Percentiles rank a stretch among this genome's conserved stretches.
These are phyloP conservation scores for Amblyjoppa fuscipennis DNA, from an alignment of 2,888 invertebrate species.

Conservation along the genomic window DNA sequence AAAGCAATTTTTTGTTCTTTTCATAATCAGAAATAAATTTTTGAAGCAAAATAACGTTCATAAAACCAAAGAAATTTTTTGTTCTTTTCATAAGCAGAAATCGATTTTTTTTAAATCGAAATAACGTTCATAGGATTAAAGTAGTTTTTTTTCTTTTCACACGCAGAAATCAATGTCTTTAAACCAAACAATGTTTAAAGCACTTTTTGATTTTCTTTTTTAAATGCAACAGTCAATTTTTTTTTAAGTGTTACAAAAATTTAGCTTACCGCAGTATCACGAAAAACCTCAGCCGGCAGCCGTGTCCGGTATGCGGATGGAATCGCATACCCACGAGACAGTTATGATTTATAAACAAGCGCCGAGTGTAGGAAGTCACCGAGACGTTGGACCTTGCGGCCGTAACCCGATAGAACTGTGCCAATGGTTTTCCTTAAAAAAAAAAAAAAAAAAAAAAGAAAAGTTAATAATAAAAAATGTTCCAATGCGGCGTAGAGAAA, in stretches of 20 bases:
- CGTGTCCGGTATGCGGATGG: constrained; percentile 30
- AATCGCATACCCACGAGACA: constrained; percentile 32
- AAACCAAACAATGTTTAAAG: too few relatives aligned
- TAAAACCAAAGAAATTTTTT: too few relatives aligned
- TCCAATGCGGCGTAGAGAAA: constrained; percentile 71
- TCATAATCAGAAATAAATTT: too few relatives aligned
- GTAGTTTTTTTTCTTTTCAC: too few relatives aligned
- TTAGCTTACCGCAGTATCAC: neutral
- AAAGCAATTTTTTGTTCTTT: too few relatives aligned
- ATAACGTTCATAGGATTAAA: too few relatives aligned
- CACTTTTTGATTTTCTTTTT: neutral
- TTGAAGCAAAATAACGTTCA: too few relatives aligned
- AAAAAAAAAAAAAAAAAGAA: constrained; percentile 67
- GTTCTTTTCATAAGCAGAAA: too few relatives aligned
- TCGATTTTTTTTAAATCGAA: too few relatives aligned
- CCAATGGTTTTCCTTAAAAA: constrained; percentile 69
- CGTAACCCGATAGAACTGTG: constrained; percentile 79
- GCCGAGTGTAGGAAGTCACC: constrained; percentile 43
- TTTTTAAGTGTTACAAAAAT: neutral
- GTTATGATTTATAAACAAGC: constrained; percentile 47
- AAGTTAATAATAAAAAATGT: constrained; percentile 48
- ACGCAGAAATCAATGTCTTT: too few relatives aligned
- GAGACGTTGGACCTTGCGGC: constrained; percentile 72
- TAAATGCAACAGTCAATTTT: neutral
- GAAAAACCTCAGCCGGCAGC: neutral